Evolutionary conservation across 2,888 invertebrate genomes (phyloP).

Genomic region (Vesta saturnalis): DNA sequence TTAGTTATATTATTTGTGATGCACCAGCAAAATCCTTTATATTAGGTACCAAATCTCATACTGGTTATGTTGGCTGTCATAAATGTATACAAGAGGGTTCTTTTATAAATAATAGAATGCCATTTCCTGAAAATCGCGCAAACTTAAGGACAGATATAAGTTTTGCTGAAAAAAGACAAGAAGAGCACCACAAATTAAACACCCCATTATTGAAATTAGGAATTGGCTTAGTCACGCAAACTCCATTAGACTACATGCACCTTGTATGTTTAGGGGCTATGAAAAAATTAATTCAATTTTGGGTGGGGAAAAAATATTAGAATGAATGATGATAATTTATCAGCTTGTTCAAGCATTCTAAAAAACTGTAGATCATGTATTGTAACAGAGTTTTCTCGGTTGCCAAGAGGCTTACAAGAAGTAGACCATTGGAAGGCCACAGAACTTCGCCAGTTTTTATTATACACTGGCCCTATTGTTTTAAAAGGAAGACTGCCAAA

Average conservation of each 20-base stretch:
- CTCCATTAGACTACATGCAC: conserved; percentile 17
- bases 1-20: conserved; percentile 30
- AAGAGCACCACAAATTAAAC: background rate
- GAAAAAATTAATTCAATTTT: background rate
- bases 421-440: background rate
- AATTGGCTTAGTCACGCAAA: background rate
- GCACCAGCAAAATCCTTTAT: conserved; percentile 29
- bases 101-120: conserved; percentile 13
- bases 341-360: background rate
- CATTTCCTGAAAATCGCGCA: background rate
- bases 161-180: background rate
- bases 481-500: background rate
- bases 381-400: background rate
- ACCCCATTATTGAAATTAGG: background rate
- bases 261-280: conserved; percentile 5
- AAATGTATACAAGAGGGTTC: conserved; percentile 23
- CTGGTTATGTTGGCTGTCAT: conserved; percentile 25
- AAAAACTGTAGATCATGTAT: background rate
- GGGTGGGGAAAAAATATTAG: background rate
- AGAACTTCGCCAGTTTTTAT: background rate
- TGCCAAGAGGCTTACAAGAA: background rate
- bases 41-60: conserved; percentile 21
- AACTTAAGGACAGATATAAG: background rate
- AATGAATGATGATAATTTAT: too few species aligned
- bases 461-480: background rate